Conservation (phyloP, 2,797 vertebrate genomes). For the Philypnodon macrostomus region DNA sequence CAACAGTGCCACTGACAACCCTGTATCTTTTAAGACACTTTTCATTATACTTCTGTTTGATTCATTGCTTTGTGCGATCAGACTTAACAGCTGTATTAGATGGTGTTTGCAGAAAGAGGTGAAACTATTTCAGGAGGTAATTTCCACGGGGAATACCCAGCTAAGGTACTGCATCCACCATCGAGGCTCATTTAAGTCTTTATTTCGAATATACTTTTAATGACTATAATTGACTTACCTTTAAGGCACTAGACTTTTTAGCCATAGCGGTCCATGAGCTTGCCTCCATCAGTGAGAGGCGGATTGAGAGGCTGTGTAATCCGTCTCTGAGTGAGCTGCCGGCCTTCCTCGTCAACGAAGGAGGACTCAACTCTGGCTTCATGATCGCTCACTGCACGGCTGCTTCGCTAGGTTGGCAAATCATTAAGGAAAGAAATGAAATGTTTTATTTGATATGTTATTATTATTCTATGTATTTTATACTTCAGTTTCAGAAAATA, state of each 20-base stretch:
- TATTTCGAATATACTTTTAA: background rate
- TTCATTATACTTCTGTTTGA: background rate
- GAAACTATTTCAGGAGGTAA: constrained; percentile 98
- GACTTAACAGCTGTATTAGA: constrained; percentile 80
- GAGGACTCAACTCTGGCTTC: constrained; percentile 96
- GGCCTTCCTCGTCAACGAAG: constrained; percentile 95
- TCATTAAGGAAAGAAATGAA: constrained; percentile 57
- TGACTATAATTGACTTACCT: background rate
- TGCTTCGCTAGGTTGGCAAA: constrained; percentile 72
- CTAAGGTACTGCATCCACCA: constrained; percentile 82
- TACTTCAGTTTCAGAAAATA: constrained; percentile 92
- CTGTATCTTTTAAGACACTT: constrained; percentile 85
- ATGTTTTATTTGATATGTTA: background rate
- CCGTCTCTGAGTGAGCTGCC: constrained; percentile 94
- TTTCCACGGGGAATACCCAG: constrained; percentile 99
- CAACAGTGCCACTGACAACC: constrained; percentile 97
- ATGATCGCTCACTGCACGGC: constrained; percentile 99
- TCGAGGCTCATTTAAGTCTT: constrained; percentile 6
- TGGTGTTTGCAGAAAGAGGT: constrained; percentile 95
- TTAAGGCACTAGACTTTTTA: constrained; percentile 92
- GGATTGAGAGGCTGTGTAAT: constrained; percentile 94
- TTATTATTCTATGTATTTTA: background rate
- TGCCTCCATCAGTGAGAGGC: constrained; percentile 92
- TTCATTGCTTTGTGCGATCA: constrained; percentile 2
- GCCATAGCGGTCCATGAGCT: constrained; percentile 94